Base-by-base conservation (phyloP, 2,888 invertebrate species). In the Lasius fuliginosus region DNA sequence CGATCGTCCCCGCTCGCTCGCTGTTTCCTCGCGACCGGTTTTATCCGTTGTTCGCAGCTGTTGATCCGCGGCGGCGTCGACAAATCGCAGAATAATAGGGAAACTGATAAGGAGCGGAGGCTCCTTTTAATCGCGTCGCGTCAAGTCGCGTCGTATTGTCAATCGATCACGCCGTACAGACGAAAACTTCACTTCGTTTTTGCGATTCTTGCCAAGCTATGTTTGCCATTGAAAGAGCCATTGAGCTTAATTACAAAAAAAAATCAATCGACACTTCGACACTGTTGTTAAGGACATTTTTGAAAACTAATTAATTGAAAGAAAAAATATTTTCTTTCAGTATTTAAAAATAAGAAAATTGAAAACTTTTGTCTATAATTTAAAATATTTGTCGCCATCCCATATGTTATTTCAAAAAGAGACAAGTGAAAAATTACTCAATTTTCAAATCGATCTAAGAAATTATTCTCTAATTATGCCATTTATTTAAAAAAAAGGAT, bases 31-130 rank as follows among this genome's bases (percentile, higher is more conserved):
- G 33, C 40, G 53, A 49, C 27, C 56, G 40, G 23, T 36, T 42
- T 69, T 56, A 56, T 75, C 27, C 40, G 8, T 30, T 68, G 40
- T 18, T 56, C 42, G 69, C 77, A n/a, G 36, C 40, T 15, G 40
- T 53, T 4, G 40, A 27, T 23, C 33, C n/a, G 42, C 33, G 0
- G 11, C 3, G 33, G 33, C 53, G n/a, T 53, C 40, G 33, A 27
- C 71, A 33, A 46, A 79, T 46, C 46, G 77, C 77, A 33, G 15
- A 74, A 82, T 83, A 87, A 84, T 86, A 83, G 84, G 74, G 82
- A 88, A 82, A 73, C 69, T 86, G 89, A 89, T 86, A 87, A 84
- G 69, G 18, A 58, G 33, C n/a, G 1, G 18, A 36, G 42, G 23
- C 15, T 18, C 27, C 23, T 76, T 27, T 76, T 36, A 76, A 65